Percentiles rank a stretch among this genome's conserved stretches.
These are phyloP conservation scores for Tetanocera ferruginea DNA, from an alignment of 2,888 invertebrate genomes.

Conservation along the genomic window DNA sequence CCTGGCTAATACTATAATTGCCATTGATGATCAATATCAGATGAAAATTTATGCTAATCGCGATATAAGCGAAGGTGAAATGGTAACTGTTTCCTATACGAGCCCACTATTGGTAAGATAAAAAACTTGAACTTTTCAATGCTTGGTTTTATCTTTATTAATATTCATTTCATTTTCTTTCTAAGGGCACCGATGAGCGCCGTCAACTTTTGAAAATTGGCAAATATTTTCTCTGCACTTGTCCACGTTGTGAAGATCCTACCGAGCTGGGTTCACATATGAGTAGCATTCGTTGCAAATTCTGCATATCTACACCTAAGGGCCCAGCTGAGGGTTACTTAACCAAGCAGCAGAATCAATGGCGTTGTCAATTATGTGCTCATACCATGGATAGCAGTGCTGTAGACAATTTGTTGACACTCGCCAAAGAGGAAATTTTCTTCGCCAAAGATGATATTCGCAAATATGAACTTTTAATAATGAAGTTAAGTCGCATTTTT, in stretches of 20 bases:
- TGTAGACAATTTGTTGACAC: conserved; percentile 70
- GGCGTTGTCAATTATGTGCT: conserved; percentile 62
- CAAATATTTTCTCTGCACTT: conserved; percentile 83
- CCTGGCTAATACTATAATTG: conserved; percentile 78
- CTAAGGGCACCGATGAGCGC: conserved; percentile 78
- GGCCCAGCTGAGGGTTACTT: conserved; percentile 41
- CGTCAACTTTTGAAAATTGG: conserved; percentile 77
- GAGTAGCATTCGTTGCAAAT: conserved; percentile 70
- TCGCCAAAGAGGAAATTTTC: conserved; percentile 70
- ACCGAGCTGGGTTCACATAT: conserved; percentile 80
- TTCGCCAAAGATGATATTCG: conserved; percentile 66
- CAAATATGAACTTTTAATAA: conserved; percentile 71
- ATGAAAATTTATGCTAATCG: conserved; percentile 79
- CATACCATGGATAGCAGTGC: conserved; percentile 63
- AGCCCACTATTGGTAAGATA: conserved; percentile 76
- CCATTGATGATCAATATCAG: conserved; percentile 77
- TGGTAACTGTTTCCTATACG: conserved; percentile 80
- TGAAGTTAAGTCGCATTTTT: conserved; percentile 73
- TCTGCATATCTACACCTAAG: conserved; percentile 50
- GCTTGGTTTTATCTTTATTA: background rate
- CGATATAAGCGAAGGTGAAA: conserved; percentile 74
- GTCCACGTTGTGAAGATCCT: conserved; percentile 78
- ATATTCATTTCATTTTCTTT: conserved; percentile 25
- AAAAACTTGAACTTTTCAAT: background rate
- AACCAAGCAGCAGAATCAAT: conserved; percentile 45